A percentile compares a stretch with the other conserved stretches of the same genome.
Evolutionary conservation across 2,113 vertebrate genomes (phyloP).

Genomic region (Daphoenositta chrysoptera): DNA sequence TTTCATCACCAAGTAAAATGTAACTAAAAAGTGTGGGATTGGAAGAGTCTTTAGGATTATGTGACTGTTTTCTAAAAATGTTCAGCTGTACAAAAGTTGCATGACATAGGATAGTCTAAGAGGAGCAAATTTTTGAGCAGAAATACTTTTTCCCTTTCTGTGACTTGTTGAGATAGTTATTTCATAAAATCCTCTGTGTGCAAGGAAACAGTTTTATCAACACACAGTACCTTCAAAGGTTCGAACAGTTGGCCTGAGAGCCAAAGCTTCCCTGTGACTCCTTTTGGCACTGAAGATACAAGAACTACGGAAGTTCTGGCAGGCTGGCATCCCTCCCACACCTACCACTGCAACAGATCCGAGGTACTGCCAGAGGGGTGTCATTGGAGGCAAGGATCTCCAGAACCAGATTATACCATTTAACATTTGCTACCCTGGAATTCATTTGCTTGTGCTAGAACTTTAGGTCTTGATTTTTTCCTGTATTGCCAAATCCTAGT

Average conservation of each 20-base stretch:
- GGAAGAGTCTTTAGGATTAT: background rate
- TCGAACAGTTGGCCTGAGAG: background rate
- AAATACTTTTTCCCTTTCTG: background rate
- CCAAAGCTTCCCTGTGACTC: background rate
- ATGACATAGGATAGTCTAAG: background rate
- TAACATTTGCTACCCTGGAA: background rate
- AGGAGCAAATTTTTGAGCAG: background rate
- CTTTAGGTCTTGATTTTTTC: background rate
- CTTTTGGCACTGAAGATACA: background rate
- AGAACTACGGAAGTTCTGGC: background rate
- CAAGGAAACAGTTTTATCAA: background rate
- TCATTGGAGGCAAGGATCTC: background rate
- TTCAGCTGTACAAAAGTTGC: background rate
- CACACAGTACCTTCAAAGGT: background rate
- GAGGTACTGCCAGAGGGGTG: background rate
- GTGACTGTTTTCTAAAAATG: background rate
- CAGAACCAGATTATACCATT: background rate
- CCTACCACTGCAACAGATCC: background rate
- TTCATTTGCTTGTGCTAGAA: background rate
- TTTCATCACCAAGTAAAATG: background rate
- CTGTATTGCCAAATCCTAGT: background rate
- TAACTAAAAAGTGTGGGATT: background rate
- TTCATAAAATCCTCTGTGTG: background rate
- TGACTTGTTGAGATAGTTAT: background rate
- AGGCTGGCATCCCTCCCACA: background rate